These are phyloP conservation scores for Agrochola macilenta DNA, from an alignment of 2,888 invertebrate genomes.

Conservation along the genomic window DNA sequence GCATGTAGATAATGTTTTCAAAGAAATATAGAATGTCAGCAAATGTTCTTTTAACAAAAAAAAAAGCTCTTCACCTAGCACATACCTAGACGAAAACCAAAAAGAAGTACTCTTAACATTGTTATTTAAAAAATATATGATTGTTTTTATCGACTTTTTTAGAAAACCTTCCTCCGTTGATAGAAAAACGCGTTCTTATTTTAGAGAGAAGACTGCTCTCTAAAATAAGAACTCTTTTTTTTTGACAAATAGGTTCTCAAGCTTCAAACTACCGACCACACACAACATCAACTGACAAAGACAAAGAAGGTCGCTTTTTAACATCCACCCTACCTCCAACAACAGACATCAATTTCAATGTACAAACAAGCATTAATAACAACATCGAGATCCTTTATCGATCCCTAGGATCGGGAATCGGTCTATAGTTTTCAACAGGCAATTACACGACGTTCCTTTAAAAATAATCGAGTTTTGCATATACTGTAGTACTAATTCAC, in stretches of 20 bases:
- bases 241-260: not conserved
- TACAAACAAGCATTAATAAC: conserved; percentile 41
- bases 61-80: not conserved
- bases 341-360: conserved; percentile 39
- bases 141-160: not conserved
- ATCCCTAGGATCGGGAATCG: conserved; percentile 50
- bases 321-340: conserved; percentile 9
- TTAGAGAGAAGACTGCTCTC: too few relatives aligned
- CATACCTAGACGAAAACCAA: too few relatives aligned
- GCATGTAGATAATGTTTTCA: not conserved
- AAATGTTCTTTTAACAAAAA: too few relatives aligned
- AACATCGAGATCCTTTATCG: conserved; percentile 44
- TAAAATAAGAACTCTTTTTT: not conserved
- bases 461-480: conserved; percentile 56
- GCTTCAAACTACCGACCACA: conserved; percentile 9
- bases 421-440: conserved; percentile 43
- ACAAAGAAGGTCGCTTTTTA: conserved; percentile 5
- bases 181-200: too few relatives aligned
- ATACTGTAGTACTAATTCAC: conserved; percentile 28
- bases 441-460: conserved; percentile 36
- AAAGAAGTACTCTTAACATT: not conserved
- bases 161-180: not conserved
- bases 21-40: not conserved
- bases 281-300: conserved; percentile 31
- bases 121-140: too few relatives aligned